Conservation (phyloP, 1,140 invertebrate species). For the Bombus impatiens region DNA sequence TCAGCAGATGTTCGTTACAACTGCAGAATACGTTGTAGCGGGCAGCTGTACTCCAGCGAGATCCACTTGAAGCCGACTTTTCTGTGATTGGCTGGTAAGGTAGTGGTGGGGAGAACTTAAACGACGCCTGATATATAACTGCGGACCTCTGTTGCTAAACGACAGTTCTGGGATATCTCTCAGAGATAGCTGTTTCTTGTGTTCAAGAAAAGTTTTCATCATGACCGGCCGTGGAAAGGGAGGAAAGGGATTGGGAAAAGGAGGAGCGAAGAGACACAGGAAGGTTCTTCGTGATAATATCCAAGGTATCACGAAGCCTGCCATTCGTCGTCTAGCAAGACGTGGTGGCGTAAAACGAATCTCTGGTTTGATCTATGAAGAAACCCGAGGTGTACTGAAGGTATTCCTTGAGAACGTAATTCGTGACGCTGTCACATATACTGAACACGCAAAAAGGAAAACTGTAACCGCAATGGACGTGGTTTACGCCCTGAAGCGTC, state of each 20-base stretch:
- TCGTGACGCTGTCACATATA: conserved; percentile 75
- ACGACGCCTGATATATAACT: neutral
- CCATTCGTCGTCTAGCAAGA: conserved; percentile 54
- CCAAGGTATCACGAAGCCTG: conserved; percentile 56
- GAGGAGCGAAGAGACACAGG: conserved; percentile 59
- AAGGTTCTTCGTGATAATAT: conserved; percentile 64
- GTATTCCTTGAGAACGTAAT: conserved; percentile 78
- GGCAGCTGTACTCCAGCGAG: neutral
- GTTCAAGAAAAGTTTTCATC: accelerated
- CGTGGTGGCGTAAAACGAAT: conserved; percentile 59
- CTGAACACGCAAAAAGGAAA: conserved; percentile 83
- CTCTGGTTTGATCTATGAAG: conserved; percentile 33
- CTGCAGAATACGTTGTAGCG: neutral
- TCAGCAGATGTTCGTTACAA: neutral
- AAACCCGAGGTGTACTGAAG: conserved; percentile 57
- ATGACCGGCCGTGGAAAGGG: conserved; percentile 63
- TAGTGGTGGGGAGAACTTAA: neutral
- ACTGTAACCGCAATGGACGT: conserved; percentile 80
- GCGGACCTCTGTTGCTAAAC: neutral
- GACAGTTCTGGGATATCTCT: neutral
- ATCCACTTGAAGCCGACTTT: too few species aligned
- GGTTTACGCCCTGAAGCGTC: conserved; percentile 76
- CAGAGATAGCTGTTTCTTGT: accelerated
- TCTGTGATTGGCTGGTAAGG: neutral
- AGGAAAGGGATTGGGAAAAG: conserved; percentile 62